Percentiles rank a stretch among this genome's conserved stretches.
Conservation (phyloP, 2,113 vertebrate species). For the Cyprinodon variegatus region DNA sequence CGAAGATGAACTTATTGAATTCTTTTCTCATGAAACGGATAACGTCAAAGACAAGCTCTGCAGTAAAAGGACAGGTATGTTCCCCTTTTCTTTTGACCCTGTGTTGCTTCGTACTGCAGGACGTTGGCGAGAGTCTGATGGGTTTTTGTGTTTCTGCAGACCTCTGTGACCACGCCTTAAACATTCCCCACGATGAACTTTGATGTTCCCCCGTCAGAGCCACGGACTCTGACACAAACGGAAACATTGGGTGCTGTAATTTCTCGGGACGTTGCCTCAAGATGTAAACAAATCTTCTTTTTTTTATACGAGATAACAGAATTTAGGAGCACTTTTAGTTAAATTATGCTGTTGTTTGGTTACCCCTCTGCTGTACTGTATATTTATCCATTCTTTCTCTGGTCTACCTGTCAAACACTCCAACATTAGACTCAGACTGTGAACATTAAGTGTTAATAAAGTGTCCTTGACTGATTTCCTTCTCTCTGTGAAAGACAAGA, state of each 20-base stretch:
- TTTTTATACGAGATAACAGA: slow-evolving; percentile 17
- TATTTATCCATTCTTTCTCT: not conserved
- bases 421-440: slow-evolving; percentile 32
- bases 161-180: slow-evolving; percentile 92
- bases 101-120: not conserved
- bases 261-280: slow-evolving; percentile 21
- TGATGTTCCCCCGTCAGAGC: slow-evolving; percentile 69
- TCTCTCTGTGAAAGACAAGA: too few species aligned
- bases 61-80: slow-evolving; percentile 91
- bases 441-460: slow-evolving; percentile 24
- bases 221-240: slow-evolving; percentile 11
- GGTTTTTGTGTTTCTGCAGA: slow-evolving; percentile 76
- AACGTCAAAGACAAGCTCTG: slow-evolving; percentile 96
- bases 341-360: not conserved
- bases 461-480: not conserved
- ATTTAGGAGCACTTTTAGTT: slow-evolving; percentile 8
- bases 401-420: slow-evolving; percentile 1
- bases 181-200: slow-evolving; percentile 89
- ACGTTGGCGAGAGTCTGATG: not conserved
- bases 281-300: slow-evolving; percentile 22
- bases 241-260: slow-evolving; percentile 41
- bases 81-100: not conserved
- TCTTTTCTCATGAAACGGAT: slow-evolving; percentile 89
- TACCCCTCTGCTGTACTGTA: not conserved
- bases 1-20: slow-evolving; percentile 95